Evolutionary conservation across 2,113 vertebrate species (phyloP).

Genomic region (Aspiorhynchus laticeps): DNA sequence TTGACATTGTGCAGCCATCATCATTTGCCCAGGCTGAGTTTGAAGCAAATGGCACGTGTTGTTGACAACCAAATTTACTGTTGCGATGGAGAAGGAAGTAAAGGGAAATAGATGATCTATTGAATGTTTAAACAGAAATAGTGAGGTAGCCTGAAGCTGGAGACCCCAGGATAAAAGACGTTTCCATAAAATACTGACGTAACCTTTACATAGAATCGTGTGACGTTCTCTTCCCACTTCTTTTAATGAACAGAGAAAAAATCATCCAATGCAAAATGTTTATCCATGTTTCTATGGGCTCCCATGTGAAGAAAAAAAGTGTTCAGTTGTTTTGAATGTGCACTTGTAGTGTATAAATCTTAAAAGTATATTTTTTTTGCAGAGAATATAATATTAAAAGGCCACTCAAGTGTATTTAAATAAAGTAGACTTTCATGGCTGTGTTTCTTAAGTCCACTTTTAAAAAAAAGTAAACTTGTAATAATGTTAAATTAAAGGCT

Average conservation of each 20-base stretch:
- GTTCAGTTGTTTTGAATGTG: not conserved
- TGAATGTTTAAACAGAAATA: conserved; percentile 14
- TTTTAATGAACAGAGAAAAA: not conserved
- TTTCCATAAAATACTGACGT: not conserved
- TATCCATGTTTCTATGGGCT: not conserved
- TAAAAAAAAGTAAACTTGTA: not conserved
- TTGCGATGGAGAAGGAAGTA: not conserved
- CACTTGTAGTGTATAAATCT: not conserved
- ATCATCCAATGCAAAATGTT: not conserved
- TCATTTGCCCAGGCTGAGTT: not conserved
- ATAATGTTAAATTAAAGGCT: not conserved
- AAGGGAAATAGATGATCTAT: conserved; percentile 7
- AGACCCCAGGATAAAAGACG: not conserved
- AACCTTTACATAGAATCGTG: not conserved
- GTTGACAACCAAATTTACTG: conserved; percentile 3
- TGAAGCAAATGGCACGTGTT: not conserved
- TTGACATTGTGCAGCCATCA: not conserved
- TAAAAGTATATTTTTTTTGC: not conserved
- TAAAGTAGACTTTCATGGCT: not conserved
- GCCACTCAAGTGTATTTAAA: not conserved
- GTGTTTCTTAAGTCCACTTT: not conserved
- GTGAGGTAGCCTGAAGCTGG: not conserved
- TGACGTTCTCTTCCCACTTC: not conserved
- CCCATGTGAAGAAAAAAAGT: not conserved
- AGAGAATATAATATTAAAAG: not conserved